Conservation (phyloP, 2,797 vertebrate species). For the Cryptoprocta ferox region DNA sequence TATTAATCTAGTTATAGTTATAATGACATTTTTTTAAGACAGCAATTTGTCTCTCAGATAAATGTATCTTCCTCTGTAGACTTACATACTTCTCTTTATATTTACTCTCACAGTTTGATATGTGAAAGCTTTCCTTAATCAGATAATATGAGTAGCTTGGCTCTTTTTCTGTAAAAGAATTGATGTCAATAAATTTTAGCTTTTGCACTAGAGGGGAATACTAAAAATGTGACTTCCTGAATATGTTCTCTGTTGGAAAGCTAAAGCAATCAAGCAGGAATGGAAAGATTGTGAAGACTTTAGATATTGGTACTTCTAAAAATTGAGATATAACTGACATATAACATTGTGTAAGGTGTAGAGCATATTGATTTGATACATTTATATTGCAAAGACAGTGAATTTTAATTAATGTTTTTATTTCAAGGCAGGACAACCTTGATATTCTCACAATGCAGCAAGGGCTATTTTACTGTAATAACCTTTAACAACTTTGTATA, state of each 20-base stretch:
- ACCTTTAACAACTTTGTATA: not conserved
- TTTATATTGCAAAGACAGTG: not conserved
- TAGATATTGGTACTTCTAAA: not conserved
- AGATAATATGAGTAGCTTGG: not conserved
- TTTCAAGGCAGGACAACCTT: slow-evolving; percentile 18
- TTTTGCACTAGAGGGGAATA: slow-evolving; percentile 10
- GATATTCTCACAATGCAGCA: not conserved
- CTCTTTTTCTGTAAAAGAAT: slow-evolving; percentile 44
- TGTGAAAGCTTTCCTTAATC: not conserved
- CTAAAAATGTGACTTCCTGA: slow-evolving; percentile 2
- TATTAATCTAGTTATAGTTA: slow-evolving; percentile 8
- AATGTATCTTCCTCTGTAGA: slow-evolving; percentile 43
- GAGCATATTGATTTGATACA: not conserved
- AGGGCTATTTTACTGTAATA: slow-evolving; percentile 17
- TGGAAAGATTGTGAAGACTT: slow-evolving; percentile 48
- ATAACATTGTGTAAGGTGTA: not conserved
- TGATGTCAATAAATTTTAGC: slow-evolving; percentile 3
- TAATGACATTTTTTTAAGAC: slow-evolving; percentile 24
- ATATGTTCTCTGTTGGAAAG: not conserved
- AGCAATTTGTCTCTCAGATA: slow-evolving; percentile 40
- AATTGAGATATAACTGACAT: not conserved
- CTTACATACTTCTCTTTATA: not conserved
- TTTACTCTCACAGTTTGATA: not conserved
- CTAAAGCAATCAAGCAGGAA: not conserved
- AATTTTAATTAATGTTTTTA: slow-evolving; percentile 57